phyloP scores from a whole-genome alignment of 2,113 vertebrate genomes.

The Danio rerio region DNA sequence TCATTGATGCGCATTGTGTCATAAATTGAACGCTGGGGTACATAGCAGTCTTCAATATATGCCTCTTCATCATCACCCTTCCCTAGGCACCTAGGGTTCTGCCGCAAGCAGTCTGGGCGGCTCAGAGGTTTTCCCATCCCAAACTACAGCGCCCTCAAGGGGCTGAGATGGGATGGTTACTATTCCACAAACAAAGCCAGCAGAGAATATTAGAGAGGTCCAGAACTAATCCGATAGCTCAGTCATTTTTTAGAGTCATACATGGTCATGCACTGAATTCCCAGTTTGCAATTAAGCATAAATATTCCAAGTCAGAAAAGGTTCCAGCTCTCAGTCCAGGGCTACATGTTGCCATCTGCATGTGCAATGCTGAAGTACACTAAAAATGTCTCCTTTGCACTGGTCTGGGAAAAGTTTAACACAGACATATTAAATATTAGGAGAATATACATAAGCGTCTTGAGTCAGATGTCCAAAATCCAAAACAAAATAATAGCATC shows the following conservation, averaged over 20 bases:
- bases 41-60: conserved; percentile 98
- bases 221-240: conserved; percentile 27
- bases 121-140: conserved; percentile 97
- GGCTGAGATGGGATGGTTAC: conserved; percentile 46
- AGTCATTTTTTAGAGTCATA: conserved; percentile 52
- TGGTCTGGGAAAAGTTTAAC: conserved; percentile 20
- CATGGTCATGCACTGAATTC: conserved; percentile 62
- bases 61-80: conserved; percentile 97
- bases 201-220: conserved; percentile 35
- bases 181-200: conserved; percentile 31
- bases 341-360: conserved; percentile 61
- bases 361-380: conserved; percentile 63
- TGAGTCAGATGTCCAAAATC: conserved; percentile 61
- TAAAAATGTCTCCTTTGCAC: conserved; percentile 51
- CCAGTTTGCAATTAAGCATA: conserved; percentile 48
- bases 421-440: conserved; percentile 72
- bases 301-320: conserved; percentile 48
- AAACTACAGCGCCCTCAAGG: conserved; percentile 41
- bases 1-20: conserved; percentile 99
- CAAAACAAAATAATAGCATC: conserved; percentile 50
- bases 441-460: background rate
- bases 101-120: conserved; percentile 95
- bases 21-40: conserved; percentile 98
- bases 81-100: conserved; percentile 93
- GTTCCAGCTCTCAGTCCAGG: conserved; percentile 51